Conservation (phyloP, 2,797 vertebrate genomes). For the Trachurus trachurus region DNA sequence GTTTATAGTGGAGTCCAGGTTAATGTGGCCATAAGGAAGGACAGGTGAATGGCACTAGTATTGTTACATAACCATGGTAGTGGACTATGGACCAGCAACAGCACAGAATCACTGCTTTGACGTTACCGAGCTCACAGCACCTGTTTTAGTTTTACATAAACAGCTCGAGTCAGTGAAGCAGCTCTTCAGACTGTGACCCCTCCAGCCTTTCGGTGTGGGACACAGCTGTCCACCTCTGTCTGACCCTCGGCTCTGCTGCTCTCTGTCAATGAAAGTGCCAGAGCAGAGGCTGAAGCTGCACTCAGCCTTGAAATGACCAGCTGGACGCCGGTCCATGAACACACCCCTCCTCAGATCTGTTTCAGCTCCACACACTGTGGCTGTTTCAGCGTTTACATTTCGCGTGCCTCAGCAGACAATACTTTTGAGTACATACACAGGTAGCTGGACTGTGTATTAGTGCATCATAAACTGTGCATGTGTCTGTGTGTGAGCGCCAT, state of each 20-base stretch:
- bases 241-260: neutral
- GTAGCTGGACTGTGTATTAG: slow-evolving; percentile 6
- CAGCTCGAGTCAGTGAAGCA: neutral
- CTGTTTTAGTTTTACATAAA: neutral
- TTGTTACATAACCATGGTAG: neutral
- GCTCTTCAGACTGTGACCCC: neutral
- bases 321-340: neutral
- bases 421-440: no score
- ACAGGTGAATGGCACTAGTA: neutral
- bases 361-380: slow-evolving; percentile 5
- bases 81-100: slow-evolving; percentile 17
- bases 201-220: neutral
- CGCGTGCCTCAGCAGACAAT: neutral
- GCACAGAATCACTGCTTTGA: neutral
- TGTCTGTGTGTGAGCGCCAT: slow-evolving; percentile 23
- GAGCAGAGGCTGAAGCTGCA: slow-evolving; percentile 7
- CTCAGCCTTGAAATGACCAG: neutral
- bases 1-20: neutral
- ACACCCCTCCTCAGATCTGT: slow-evolving; percentile 20
- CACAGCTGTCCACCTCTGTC: slow-evolving; percentile 7
- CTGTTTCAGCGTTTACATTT: slow-evolving; percentile 1
- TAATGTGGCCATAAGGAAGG: neutral
- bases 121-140: neutral
- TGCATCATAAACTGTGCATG: slow-evolving; percentile 12
- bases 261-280: neutral